Evolutionary conservation across 2,888 invertebrate species (phyloP), one percentile per base, ranked within the genome.

Genomic region (Sesia bembeciformis): DNA sequence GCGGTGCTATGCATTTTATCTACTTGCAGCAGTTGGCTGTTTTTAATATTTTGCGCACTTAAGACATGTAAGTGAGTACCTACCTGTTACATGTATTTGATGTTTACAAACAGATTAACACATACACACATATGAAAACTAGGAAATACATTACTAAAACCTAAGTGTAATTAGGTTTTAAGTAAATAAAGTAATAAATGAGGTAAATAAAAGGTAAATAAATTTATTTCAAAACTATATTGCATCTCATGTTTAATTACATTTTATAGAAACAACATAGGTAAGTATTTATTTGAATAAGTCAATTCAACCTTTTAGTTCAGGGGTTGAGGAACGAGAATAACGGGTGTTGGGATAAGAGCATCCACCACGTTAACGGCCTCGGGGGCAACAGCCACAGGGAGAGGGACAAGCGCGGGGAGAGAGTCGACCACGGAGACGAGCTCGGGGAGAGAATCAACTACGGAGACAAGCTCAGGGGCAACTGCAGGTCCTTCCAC

Each of bases 281-380:
- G 23, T 23, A 23, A 23, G 23, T 23, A 23, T 1, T 23, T 46
- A 46, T 50, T 50, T 39, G 7, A 8, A 52, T 8, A 52, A 49
- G 5, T 42, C 1, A 6, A 42, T 42, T 42, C 39, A 51, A 40
- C 43, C 50, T 53, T 60, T 73, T 74, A 76, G 68, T 74, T 74
- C 55, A 76, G 72, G 52, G 53, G 59, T 38, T 70, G 74, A 50
- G 77, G 77, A 23, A 23, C 23, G 39, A 71, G 65, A 51, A 59
- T 56, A 56, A 71, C 59, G 38, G 46, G 8, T 46, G 46, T n/a
- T 42, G 5, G 38, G 40, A n/a, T 4, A 40, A 3, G 49, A 43
- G 49, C 52, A 38, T 43, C 50, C n/a, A 51, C 52, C 42, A 54
- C 55, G 52, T 43, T 53, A 53, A 59, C 56, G 42, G 55, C 56